Base-by-base conservation (phyloP, 2,113 vertebrate species). In the Bos javanicus region DNA sequence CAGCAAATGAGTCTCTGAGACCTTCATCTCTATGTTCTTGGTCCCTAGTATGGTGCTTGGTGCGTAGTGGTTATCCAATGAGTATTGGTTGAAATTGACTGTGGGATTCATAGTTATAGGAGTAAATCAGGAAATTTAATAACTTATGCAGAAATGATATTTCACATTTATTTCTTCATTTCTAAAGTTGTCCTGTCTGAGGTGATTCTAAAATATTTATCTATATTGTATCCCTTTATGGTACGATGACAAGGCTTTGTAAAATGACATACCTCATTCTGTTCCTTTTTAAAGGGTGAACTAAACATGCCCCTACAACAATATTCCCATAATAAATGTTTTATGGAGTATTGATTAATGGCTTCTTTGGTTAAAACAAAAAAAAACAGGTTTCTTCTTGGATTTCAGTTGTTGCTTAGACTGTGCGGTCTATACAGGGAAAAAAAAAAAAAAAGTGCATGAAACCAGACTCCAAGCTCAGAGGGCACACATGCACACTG, bases 391-490 rank as follows among this genome's bases (percentile, higher is more conserved):
- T 33, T 90, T 92, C 48, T 85, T 86, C 95, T 91, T 95, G 87
- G 94, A 92, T 96, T 96, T 97, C 97, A 96, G 96, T 36, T 96
- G 83, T 46, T 83, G 67, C 80, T 96, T 97, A 80, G 80, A 88
- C 62, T 67, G 23, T 0, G 0, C 17, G 23, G 78, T 94, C 98
- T 96, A 83, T 25, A 89, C 30, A 15, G 84, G 13, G 98, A 82
- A 26, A 94, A 76, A 43, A 98, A 74, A 74, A 98, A 84, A 91
- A 91, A 97, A 95, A 85, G 81, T 76, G 19, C 81, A 56, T 78
- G 80, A 91, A 39, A 97, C 90, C 94, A 85, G 82, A 97, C 76
- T 30, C 36, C 50, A n/a, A 0, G 0, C 56, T 62, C 86, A 74
- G 57, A 81, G 67, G 64, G 48, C 86, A 89, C 33, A 43, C 80